These are phyloP conservation scores for Elymnias hypermnestra DNA, from an alignment of 1,140 invertebrate species.

Conservation along the genomic window DNA sequence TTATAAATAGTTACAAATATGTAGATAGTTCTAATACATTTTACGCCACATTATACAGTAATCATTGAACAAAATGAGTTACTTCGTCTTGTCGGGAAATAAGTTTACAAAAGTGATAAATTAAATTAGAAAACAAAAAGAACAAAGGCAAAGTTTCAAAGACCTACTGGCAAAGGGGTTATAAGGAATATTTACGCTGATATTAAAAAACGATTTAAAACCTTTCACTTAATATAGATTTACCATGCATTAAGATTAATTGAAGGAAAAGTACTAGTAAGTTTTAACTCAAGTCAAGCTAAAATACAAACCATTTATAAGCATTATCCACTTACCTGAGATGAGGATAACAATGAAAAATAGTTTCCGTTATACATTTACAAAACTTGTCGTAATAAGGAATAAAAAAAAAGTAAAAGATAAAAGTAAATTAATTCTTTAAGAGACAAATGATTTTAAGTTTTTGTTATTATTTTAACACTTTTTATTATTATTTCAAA, in stretches of 20 bases:
- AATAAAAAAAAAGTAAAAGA: not conserved
- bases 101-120: slow-evolving; percentile 16
- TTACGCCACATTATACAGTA: no score
- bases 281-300: slow-evolving; percentile 5
- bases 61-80: slow-evolving; percentile 8
- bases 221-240: not conserved
- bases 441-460: no score
- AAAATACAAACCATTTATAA: slow-evolving; percentile 9
- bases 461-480: not conserved
- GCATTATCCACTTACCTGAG: slow-evolving; percentile 14
- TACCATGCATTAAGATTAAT: slow-evolving; percentile 11
- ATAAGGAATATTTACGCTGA: slow-evolving; percentile 1
- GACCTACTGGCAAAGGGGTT: slow-evolving; percentile 1
- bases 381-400: not conserved
- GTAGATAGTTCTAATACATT: no score
- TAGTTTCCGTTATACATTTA: not conserved
- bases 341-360: not conserved
- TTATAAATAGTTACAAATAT: no score
- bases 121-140: slow-evolving; percentile 29
- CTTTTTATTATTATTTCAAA: no score
- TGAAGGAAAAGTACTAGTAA: not conserved
- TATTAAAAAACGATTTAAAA: not conserved
- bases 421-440: no score
- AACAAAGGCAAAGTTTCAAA: slow-evolving; percentile 33
- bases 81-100: slow-evolving; percentile 17